Evolutionary conservation across 2,888 invertebrate species (phyloP).

Genomic region (Agrypnus murinus): DNA sequence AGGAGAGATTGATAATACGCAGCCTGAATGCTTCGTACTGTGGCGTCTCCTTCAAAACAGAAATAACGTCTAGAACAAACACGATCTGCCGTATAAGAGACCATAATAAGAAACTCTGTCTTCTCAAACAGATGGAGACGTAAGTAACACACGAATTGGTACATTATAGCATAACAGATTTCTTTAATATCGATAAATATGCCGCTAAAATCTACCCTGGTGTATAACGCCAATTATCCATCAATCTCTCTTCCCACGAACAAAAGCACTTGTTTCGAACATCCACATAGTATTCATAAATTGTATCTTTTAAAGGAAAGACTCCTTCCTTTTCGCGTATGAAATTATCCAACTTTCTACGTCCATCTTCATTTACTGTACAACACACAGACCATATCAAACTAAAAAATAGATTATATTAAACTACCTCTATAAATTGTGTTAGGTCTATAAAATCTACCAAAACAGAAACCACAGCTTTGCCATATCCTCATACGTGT

Average conservation of each 20-base stretch:
- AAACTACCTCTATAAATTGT: not conserved
- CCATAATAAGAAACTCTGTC: no score
- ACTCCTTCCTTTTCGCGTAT: slow-evolving; percentile 85
- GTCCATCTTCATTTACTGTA: slow-evolving; percentile 85
- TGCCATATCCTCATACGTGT: slow-evolving; percentile 75
- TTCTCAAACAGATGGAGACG: no score
- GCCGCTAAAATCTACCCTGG: slow-evolving; percentile 75
- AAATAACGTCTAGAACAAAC: no score
- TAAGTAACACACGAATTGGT: no score
- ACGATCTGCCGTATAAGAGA: no score
- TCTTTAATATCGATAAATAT: no score
- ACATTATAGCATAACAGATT: no score
- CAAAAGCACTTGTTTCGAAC: slow-evolving; percentile 79
- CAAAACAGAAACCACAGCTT: slow-evolving; percentile 85
- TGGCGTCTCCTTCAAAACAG: no score
- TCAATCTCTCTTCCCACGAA: slow-evolving; percentile 87
- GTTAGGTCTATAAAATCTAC: slow-evolving; percentile 63
- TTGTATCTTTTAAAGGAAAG: slow-evolving; percentile 90
- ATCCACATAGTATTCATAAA: slow-evolving; percentile 94
- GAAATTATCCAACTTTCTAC: slow-evolving; percentile 85
- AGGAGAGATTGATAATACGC: no score
- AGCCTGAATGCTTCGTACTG: no score
- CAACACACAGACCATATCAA: slow-evolving; percentile 91
- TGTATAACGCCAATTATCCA: slow-evolving; percentile 83
- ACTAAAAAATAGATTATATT: slow-evolving; percentile 68